Base-by-base conservation (phyloP, 2,888 invertebrate species). In the Ditylenchus weischeri region DNA sequence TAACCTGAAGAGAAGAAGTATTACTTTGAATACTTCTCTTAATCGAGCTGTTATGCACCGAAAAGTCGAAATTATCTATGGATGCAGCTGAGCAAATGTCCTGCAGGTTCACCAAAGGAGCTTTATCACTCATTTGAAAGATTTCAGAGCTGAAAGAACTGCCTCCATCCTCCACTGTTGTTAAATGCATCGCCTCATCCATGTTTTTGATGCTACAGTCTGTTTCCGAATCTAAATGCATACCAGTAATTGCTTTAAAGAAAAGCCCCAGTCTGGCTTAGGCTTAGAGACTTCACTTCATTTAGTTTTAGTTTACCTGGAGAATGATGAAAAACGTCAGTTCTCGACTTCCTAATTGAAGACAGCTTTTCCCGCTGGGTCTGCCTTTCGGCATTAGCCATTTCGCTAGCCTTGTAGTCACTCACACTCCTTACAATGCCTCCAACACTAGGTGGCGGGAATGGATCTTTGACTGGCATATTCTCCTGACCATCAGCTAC, bases 51-150 rank as follows among this genome's bases (percentile, higher is more conserved):
- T 43, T 43, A 43, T 43, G 43, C 43, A 43, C 43, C 43, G 43
- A 43, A 43, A 43, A 43, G 18, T 54, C 29, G n/a, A 13, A 54
- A 54, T 54, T 61, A 64, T 79, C 78, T 11, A 78, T 50, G n/a
- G 80, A 79, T 48, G 92, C 92, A 65, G 91, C 90, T 84, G 92
- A 91, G 91, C 13, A 83, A 57, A 83, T 82, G 57, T 83, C 83
- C 15, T 79, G 76, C 54, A 83, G 69, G 58, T 77, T 74, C 13
- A 81, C 83, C 19, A 82, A 69, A 11, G 83, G 83, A 0, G 83
- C 83, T 57, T 73, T 69, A 63, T 77, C 77, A 18, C 72, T 66
- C 19, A 71, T 43, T 29, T 71, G 69, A 50, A 71, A 74, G 18
- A 65, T 67, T 13, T 68, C 70, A 23, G 54, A 54, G 62, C 69